Conservation (phyloP, 1,140 invertebrate genomes). For the Octopus sinensis region DNA sequence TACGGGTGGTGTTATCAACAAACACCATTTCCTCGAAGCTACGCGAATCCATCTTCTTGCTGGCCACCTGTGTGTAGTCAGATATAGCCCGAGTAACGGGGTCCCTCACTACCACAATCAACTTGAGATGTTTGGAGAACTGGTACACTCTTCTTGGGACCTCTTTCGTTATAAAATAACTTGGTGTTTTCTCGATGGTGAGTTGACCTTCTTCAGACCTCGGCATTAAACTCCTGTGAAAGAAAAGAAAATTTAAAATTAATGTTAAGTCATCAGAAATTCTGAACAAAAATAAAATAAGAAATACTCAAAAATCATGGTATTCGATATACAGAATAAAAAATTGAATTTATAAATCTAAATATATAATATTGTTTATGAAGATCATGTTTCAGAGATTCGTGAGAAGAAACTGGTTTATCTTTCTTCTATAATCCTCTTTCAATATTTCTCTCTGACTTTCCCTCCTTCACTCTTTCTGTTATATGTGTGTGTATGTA, state of each 20-base stretch:
- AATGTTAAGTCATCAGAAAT: no score
- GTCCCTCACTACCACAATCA: conserved; percentile 83
- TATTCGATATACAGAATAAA: no score
- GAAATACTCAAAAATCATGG: no score
- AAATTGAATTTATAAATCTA: no score
- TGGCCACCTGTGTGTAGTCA: conserved; percentile 75
- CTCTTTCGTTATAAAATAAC: conserved; percentile 83
- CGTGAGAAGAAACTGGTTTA: no score
- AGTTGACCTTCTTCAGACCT: conserved; percentile 77
- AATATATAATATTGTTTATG: no score
- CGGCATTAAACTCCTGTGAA: conserved; percentile 73
- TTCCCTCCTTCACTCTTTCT: no score
- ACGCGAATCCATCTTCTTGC: conserved; percentile 59
- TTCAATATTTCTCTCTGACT: no score
- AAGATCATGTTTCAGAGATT: no score
- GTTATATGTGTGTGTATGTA: no score
- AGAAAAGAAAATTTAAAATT: conserved; percentile 13
- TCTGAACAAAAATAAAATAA: no score
- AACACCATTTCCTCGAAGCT: conserved; percentile 77
- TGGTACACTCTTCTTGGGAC: conserved; percentile 76
- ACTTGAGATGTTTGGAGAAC: conserved; percentile 78
- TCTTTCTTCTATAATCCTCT: no score
- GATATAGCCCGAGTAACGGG: conserved; percentile 88
- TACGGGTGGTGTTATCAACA: conserved; percentile 61
- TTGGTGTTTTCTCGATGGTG: conserved; percentile 89